Base-by-base conservation (phyloP, 1,140 invertebrate genomes). In the Drosophila setifemur region DNA sequence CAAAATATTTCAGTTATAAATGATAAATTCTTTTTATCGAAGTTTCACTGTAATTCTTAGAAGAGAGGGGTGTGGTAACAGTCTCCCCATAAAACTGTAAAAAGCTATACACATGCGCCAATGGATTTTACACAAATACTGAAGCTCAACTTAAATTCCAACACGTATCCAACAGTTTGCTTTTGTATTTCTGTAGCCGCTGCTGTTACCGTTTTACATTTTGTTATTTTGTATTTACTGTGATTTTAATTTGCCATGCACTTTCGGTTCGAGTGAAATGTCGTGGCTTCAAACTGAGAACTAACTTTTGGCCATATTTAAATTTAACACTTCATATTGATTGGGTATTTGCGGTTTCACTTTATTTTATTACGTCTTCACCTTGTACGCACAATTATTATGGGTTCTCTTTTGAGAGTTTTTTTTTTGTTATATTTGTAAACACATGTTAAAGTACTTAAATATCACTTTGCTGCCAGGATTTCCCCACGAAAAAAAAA, bases 141-240 rank as follows among this genome's bases (percentile, higher is more conserved):
- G 63, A 55, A 70, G 64, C 68, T 71, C 23, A 86, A 69, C 48
- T 76, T 57, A 73, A 86, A 86, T 86, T 86, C 81, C 81, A 42
- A 33, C 81, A 86, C 81, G 81, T 86, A 63, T 66, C 39, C 40
- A 64, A 76, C 40, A 58, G 58, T 73, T 73, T 39, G 64, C 60
- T 11, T 31, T 48, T 23, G 42, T 61, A 48, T 63, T 63, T 29
- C 25, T 28, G 26, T 60, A 49, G 37, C 47, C 25, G 28, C 52
- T 67, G 47, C 60, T 64, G 19, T 61, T 71, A 31, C 47, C 44
- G 43, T 57, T 57, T 73, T 74, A 58, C 63, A 54, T 52, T 64
- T 54, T 48, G 44, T 69, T 69, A 55, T 37, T 52, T 57, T 52
- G 29, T 12, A 26, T 44, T 25, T 44, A 42, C 43, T 73, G 31